Evolutionary conservation across 2,888 invertebrate genomes (phyloP).

Genomic region (Leptura quadrifasciata): DNA sequence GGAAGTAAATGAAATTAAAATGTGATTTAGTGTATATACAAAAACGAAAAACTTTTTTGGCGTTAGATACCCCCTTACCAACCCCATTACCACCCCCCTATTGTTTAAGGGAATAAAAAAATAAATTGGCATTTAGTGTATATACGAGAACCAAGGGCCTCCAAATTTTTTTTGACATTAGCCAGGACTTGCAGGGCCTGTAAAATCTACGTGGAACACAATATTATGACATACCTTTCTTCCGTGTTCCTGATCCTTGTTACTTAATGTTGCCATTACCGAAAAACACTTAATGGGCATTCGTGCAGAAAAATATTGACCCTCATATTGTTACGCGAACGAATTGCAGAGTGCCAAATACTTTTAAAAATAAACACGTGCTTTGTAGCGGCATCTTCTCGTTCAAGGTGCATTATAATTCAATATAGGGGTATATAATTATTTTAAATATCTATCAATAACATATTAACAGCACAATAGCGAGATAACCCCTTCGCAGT

Average conservation of each 20-base stretch:
- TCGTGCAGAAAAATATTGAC: constrained; percentile 19
- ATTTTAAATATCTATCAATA: constrained; percentile 57
- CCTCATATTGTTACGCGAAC: background rate
- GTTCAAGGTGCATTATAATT: constrained; percentile 22
- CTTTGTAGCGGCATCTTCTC: constrained; percentile 23
- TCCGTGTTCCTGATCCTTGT: background rate
- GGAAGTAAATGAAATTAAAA: no score
- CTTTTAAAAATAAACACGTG: constrained; percentile 30
- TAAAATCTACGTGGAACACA: background rate
- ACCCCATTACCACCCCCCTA: no score
- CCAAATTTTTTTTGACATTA: no score
- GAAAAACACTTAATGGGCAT: constrained; percentile 10
- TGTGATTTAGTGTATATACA: no score
- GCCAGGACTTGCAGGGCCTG: no score
- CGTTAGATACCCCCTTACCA: no score
- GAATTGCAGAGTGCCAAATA: constrained; percentile 28
- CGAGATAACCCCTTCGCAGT: constrained; percentile 48
- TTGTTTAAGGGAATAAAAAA: no score
- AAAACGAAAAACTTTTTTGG: no score
- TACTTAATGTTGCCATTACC: constrained; percentile 11
- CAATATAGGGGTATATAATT: constrained; percentile 49
- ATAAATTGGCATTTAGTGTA: no score
- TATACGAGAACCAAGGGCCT: no score
- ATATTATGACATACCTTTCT: background rate
- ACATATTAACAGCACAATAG: constrained; percentile 51